phyloP scores from a whole-genome alignment of 2,797 vertebrate species.

The Lagothrix lagotricha region DNA sequence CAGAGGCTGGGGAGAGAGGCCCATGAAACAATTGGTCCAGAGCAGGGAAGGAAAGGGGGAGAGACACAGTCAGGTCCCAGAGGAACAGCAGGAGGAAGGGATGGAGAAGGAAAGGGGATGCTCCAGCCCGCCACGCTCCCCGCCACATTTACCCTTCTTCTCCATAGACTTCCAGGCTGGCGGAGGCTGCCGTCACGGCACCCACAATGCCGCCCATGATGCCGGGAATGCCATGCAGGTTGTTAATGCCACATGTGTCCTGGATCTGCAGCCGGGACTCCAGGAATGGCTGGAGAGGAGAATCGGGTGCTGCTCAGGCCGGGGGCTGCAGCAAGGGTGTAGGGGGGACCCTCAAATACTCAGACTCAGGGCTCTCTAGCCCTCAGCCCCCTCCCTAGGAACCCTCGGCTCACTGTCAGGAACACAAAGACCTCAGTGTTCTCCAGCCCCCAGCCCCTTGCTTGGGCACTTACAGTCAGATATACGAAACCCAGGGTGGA shows the following conservation, averaged over 20 bases:
- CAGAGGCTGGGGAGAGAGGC: neutral
- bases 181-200: slow-evolving; percentile 92
- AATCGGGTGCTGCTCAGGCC: neutral
- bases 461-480: slow-evolving; percentile 89
- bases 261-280: slow-evolving; percentile 92
- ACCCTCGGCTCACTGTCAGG: neutral
- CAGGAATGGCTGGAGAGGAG: slow-evolving; percentile 90
- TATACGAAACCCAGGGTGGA: slow-evolving; percentile 93
- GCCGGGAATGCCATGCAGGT: slow-evolving; percentile 95
- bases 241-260: slow-evolving; percentile 97
- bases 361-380: neutral
- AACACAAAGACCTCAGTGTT: no score
- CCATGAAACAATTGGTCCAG: neutral
- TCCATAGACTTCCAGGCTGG: slow-evolving; percentile 87
- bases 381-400: neutral
- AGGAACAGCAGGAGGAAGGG: neutral
- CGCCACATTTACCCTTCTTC: slow-evolving; percentile 87
- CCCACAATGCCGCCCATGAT: slow-evolving; percentile 94
- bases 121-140: accelerated
- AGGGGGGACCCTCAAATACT: neutral
- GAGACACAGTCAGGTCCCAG: neutral
- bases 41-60: neutral
- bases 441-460: neutral
- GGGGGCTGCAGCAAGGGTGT: neutral
- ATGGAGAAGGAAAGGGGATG: neutral